Evolutionary conservation across 2,797 vertebrate species (phyloP).

Genomic region (Pseudopleuronectes americanus): DNA sequence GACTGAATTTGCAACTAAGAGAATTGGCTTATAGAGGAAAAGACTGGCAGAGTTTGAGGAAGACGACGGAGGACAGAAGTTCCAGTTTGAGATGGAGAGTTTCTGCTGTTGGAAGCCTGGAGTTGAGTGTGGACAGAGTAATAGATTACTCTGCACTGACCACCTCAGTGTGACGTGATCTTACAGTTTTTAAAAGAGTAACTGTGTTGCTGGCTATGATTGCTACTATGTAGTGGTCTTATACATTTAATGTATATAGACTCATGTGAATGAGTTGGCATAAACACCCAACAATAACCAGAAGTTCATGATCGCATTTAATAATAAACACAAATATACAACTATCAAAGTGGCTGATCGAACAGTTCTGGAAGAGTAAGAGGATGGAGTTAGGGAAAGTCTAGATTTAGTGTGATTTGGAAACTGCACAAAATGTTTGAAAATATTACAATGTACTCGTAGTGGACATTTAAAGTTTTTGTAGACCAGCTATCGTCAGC

Average conservation of each 20-base stretch:
- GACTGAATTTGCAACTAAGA: neutral
- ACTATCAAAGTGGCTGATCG: neutral
- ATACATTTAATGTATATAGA: constrained; percentile 1
- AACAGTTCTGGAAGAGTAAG: neutral
- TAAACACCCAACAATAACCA: neutral
- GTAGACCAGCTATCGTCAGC: neutral
- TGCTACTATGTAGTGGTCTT: constrained; percentile 48
- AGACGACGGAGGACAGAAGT: neutral
- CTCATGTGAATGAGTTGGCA: neutral
- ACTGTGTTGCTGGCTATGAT: constrained; percentile 21
- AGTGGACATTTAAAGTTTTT: neutral
- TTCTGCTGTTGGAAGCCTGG: no score
- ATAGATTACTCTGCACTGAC: no score
- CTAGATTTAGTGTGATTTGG: neutral
- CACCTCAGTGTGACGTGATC: no score
- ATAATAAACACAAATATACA: neutral
- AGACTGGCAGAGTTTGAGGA: neutral
- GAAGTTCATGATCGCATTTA: neutral
- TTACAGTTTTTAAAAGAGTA: no score
- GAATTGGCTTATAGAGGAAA: neutral
- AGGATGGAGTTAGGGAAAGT: neutral
- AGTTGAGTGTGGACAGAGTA: no score
- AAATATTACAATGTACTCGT: no score
- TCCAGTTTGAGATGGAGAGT: no score
- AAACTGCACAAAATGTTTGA: constrained; percentile 6